phyloP scores from a whole-genome alignment of 2,888 invertebrate species.

The Nymphalis c-album region DNA sequence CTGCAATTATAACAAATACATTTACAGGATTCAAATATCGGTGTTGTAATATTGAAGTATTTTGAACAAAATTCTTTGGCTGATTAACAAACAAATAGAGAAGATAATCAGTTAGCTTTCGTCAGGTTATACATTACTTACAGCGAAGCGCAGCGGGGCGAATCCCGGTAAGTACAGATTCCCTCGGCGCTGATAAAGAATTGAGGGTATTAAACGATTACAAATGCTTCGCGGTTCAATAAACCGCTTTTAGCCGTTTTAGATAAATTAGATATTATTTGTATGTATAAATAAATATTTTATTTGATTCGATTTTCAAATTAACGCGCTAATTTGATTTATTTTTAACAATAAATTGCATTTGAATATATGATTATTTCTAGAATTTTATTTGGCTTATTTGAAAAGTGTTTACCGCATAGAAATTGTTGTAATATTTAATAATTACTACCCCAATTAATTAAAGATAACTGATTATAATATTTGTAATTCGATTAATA shows the following conservation, averaged over 20 bases:
- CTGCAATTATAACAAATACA: background rate
- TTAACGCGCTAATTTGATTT: background rate
- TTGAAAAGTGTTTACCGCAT: too few relatives aligned
- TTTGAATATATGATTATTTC: too few relatives aligned
- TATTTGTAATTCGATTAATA: too few relatives aligned
- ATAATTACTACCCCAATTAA: too few relatives aligned
- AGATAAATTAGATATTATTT: slow-evolving; percentile 64
- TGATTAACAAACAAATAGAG: slow-evolving; percentile 30
- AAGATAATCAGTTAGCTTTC: slow-evolving; percentile 65
- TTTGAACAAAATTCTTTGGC: background rate
- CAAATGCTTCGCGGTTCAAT: slow-evolving; percentile 81
- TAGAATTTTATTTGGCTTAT: too few relatives aligned
- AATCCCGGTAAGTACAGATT: slow-evolving; percentile 56
- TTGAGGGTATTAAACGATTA: slow-evolving; percentile 82
- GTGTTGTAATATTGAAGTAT: background rate
- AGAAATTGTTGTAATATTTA: too few relatives aligned
- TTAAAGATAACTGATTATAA: too few relatives aligned
- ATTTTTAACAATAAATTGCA: background rate
- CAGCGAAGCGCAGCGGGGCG: slow-evolving; percentile 50
- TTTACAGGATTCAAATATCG: background rate
- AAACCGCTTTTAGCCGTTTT: slow-evolving; percentile 73
- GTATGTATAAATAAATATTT: background rate
- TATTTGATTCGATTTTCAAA: background rate
- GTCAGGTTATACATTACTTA: slow-evolving; percentile 72
- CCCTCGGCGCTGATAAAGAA: slow-evolving; percentile 78